Conservation (phyloP, 2,113 vertebrate species). For the Tetrax tetrax region DNA sequence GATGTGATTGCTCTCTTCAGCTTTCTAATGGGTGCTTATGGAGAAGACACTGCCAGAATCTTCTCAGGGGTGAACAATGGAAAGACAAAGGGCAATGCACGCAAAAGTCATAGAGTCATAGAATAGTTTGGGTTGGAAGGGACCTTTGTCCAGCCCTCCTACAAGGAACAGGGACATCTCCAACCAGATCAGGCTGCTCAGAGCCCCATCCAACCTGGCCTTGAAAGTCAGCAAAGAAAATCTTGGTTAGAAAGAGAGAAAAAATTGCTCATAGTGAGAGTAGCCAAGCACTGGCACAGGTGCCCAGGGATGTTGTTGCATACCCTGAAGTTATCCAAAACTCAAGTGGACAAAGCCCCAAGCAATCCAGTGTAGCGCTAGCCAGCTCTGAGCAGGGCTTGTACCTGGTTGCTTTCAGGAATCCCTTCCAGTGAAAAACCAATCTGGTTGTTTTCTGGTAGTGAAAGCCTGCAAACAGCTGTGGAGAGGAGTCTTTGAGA, state of each 20-base stretch:
- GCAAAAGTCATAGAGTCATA: not conserved
- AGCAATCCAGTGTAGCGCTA: not conserved
- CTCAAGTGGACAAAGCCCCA: not conserved
- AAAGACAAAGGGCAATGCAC: not conserved
- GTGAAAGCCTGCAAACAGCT: not conserved
- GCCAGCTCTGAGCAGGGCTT: not conserved
- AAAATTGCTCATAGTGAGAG: not conserved
- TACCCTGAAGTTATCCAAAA: not conserved
- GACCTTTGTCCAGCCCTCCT: too few species aligned
- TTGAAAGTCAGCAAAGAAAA: not conserved
- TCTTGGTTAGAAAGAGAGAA: not conserved
- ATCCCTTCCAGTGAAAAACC: not conserved
- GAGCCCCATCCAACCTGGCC: too few species aligned
- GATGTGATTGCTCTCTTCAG: not conserved
- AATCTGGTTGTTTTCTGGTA: not conserved
- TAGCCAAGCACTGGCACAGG: not conserved
- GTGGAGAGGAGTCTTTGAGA: not conserved
- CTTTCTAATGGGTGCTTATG: not conserved
- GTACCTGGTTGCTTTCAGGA: not conserved
- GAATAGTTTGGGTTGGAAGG: too few species aligned
- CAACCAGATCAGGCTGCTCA: too few species aligned
- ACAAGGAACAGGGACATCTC: too few species aligned
- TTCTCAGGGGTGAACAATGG: not conserved
- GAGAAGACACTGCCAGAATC: not conserved
- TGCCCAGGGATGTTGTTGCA: not conserved